Conservation (phyloP, 2,113 vertebrate species). For the Periophthalmus modestus region DNA sequence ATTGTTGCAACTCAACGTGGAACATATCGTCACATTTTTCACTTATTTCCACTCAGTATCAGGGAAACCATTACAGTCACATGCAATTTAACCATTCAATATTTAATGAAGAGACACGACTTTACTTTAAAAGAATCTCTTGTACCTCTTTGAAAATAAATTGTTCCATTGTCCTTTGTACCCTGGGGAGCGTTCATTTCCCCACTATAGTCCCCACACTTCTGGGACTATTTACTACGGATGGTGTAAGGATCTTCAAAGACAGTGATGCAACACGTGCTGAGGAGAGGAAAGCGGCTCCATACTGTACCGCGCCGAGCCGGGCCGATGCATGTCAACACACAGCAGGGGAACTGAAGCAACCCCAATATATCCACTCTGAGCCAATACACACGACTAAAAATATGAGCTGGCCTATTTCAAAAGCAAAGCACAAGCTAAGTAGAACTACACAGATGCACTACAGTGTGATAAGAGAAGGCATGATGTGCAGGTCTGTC, state of each 20-base stretch:
- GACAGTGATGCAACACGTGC: constrained; percentile 56
- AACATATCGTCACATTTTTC: background rate
- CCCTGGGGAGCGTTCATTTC: background rate
- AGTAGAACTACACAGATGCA: background rate
- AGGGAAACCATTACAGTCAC: background rate
- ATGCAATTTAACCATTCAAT: background rate
- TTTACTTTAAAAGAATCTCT: background rate
- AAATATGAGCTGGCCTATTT: constrained; percentile 62
- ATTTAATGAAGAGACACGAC: background rate
- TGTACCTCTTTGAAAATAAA: background rate
- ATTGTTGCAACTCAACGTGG: too few species aligned
- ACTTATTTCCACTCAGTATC: too few species aligned
- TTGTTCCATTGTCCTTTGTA: background rate
- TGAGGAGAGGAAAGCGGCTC: constrained; percentile 50
- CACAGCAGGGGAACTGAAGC: constrained; percentile 20
- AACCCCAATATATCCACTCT: constrained; percentile 16
- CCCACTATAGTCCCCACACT: constrained; percentile 3
- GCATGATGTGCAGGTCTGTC: background rate
- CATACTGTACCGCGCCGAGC: constrained; percentile 34
- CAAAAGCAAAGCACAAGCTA: constrained; percentile 10
- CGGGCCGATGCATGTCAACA: constrained; percentile 21
- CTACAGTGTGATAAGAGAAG: background rate
- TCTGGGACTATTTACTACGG: constrained; percentile 28
- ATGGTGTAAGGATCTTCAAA: constrained; percentile 46
- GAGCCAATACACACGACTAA: constrained; percentile 34